Base-by-base conservation (phyloP, 2,797 vertebrate species). In the Artibeus lituratus region DNA sequence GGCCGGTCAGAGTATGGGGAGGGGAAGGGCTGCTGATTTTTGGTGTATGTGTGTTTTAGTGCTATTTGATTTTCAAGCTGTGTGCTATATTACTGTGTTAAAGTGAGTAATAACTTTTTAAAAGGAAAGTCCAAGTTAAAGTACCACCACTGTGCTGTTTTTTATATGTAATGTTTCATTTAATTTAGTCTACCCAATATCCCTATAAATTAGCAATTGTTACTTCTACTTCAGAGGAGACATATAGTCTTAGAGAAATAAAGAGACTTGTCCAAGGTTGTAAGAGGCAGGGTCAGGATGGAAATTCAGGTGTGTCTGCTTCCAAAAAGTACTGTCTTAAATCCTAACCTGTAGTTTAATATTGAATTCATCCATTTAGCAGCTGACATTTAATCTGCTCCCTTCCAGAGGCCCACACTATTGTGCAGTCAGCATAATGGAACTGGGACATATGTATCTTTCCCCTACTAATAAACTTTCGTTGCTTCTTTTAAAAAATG, bases 41-140 rank as follows among this genome's bases (percentile, higher is more conserved):
- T 74, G 35, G 49, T 74, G 24, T 59, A 69, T 70, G 6, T 51
- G 29, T 59, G 15, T 67, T 84, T 65, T 74, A 59, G 29, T 90
- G 35, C 9, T 55, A 22, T 78, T 94, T 90, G 57, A 70, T 21
- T 96, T 92, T 95, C 44, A 70, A 65, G 74, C 32, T 91, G 82
- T 67, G 5, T 84, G 72, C 47, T 94, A 1, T 51, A 73, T 96
- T 55, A 73, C 21, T 70, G 87, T 93, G 37, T 73, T 95, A 83
- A 84, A 94, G 91, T 80, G 10, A 90, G 5, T 91, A 82, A 72
- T 92, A 11, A 4, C 59, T 42, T 78, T 62, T 93, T 57, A n/a
- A 29, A 29, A 91, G 18, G 14, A 74, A 90, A 78, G 16, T 59
- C 53, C 12, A 65, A 83, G 42, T 69, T 6, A 89, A 67, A 94